Evolutionary conservation across 2,797 vertebrate genomes (phyloP), one percentile per base, ranked within the genome.

Genomic region (Mastacembelus armatus): DNA sequence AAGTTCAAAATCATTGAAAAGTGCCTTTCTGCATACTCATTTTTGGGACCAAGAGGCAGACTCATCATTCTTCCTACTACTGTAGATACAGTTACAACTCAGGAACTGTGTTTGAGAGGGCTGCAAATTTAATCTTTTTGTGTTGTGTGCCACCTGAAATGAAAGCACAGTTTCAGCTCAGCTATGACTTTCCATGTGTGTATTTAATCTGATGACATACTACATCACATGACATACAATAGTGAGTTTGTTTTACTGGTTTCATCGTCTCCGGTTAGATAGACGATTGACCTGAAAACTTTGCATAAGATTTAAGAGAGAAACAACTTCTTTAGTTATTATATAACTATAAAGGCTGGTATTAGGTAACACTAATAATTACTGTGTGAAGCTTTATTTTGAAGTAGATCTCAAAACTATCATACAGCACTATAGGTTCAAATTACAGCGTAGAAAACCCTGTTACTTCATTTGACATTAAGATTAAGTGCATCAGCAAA

Each of bases 341-440:
- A 43, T 19, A 48, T 42, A 58, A 66, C 50, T n/a, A n/a, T n/a
- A 66, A 47, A 36, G 49, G 26, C 12, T 0, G 39, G 30, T 42
- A 47, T 57, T 40, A 0, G n/a, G 38, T 69, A 24, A 57, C 43
- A 14, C 18, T 11, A 11, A 22, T 7, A n/a, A 2, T 22, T 43
- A 36, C 27, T 48, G 27, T 51, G 38, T 12, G 2, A 24, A 57
- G 47, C n/a, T 47, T 27, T 47, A 30, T 55, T 40, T 43, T 58
- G 36, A 30, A 48, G 11, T 26, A 22, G 30, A 16, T 58, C 56
- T 49, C 12, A 5, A 35, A n/a, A 32, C 26, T 16, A 10, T 77
- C 50, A 55, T 4, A 8, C 62, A 36, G 72, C 54, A 39, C 33
- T 14, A 7, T 1, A 16, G 27, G 24, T 48, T 80, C 38, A 69